These are phyloP conservation scores for Dendrocincla tyrannina DNA, from an alignment of 2,797 vertebrate genomes.

Conservation along the genomic window DNA sequence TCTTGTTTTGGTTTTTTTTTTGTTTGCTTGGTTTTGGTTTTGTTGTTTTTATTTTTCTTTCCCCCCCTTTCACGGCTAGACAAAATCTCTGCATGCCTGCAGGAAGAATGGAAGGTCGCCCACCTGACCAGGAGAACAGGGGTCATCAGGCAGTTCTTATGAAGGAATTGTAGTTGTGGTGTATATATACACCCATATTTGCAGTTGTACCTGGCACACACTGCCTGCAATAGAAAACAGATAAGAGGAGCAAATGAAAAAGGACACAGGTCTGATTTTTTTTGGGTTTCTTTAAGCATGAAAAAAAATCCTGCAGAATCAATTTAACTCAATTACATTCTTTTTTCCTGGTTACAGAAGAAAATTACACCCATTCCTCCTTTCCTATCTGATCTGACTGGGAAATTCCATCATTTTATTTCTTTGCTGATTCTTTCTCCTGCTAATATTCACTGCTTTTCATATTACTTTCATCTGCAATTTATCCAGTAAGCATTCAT, in stretches of 20 bases:
- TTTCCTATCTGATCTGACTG: neutral
- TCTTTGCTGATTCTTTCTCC: neutral
- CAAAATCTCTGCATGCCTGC: neutral
- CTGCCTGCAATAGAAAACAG: neutral
- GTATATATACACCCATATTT: neutral
- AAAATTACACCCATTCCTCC: neutral
- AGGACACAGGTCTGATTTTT: neutral
- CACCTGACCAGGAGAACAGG: neutral
- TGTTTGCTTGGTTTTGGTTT: neutral
- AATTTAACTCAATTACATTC: neutral
- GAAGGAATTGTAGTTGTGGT: neutral
- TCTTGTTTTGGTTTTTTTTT: no score
- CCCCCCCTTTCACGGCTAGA: fast-evolving
- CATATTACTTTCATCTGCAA: neutral
- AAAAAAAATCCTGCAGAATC: neutral
- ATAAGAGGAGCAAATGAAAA: neutral
- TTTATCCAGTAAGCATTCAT: neutral
- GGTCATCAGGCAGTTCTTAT: neutral
- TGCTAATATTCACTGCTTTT: neutral
- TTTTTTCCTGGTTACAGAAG: neutral
- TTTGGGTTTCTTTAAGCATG: no score
- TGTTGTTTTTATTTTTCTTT: neutral
- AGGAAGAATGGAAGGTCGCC: neutral
- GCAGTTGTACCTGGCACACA: neutral
- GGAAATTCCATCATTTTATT: neutral